These are phyloP conservation scores for Myotis yumanensis DNA, from an alignment of 2,113 vertebrate genomes.

Conservation along the genomic window DNA sequence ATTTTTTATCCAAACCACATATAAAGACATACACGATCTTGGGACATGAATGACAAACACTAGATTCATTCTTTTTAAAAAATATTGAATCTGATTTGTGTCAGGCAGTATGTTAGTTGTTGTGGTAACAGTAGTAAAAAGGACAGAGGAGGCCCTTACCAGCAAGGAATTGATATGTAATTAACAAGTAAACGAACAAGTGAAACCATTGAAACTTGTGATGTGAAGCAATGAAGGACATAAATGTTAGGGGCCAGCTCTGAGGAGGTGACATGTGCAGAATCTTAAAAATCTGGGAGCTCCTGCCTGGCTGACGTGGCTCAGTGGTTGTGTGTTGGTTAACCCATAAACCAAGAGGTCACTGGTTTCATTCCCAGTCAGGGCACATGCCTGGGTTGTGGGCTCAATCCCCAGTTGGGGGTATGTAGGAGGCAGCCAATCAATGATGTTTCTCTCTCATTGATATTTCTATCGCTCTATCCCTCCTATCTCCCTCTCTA, in stretches of 20 bases:
- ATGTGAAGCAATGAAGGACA: background rate
- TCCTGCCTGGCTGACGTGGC: no score
- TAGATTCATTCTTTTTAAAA: background rate
- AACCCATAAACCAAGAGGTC: no score
- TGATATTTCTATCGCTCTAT: no score
- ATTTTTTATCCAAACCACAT: background rate
- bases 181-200: background rate
- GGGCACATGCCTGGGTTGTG: no score
- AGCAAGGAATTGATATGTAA: background rate
- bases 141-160: background rate
- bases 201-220: background rate
- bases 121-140: background rate
- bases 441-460: no score
- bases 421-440: no score
- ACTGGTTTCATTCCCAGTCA: no score
- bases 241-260: background rate
- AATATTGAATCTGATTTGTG: background rate
- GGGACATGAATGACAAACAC: background rate
- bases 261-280: background rate
- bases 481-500: no score
- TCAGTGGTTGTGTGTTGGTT: no score
- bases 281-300: background rate
- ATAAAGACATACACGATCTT: background rate
- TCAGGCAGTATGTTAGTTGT: background rate
- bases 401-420: no score